A percentile compares a stretch with the other conserved stretches of the same genome.
These are phyloP conservation scores for Muntiacus reevesi DNA, from an alignment of 2,113 vertebrate genomes.

Conservation along the genomic window DNA sequence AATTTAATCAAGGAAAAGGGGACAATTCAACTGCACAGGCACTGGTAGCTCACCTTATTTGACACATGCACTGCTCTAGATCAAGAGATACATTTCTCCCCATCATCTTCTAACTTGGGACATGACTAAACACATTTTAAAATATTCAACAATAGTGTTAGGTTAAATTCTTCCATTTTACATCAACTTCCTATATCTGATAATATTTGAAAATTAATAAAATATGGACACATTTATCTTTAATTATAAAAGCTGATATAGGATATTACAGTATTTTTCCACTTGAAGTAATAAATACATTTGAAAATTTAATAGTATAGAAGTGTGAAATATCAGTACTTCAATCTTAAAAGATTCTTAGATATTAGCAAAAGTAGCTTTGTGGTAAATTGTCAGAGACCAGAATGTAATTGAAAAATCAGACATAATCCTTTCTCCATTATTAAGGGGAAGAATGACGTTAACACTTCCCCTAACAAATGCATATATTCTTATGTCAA, in stretches of 20 bases:
- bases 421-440: neutral
- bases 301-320: neutral
- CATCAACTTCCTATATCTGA: neutral
- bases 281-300: neutral
- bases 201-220: neutral
- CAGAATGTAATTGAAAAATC: neutral
- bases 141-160: neutral
- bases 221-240: neutral
- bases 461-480: neutral
- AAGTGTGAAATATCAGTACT: neutral
- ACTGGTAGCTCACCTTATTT: neutral
- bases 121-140: neutral
- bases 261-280: neutral
- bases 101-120: neutral
- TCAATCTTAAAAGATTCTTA: neutral
- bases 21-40: neutral
- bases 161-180: neutral
- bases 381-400: neutral
- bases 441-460: neutral
- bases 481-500: neutral
- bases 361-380: neutral
- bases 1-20: neutral
- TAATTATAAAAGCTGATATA: neutral
- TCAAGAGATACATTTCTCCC: neutral
- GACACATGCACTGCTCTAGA: neutral